Conservation (phyloP, 2,888 invertebrate genomes). For the Nipponacmea schrenckii region DNA sequence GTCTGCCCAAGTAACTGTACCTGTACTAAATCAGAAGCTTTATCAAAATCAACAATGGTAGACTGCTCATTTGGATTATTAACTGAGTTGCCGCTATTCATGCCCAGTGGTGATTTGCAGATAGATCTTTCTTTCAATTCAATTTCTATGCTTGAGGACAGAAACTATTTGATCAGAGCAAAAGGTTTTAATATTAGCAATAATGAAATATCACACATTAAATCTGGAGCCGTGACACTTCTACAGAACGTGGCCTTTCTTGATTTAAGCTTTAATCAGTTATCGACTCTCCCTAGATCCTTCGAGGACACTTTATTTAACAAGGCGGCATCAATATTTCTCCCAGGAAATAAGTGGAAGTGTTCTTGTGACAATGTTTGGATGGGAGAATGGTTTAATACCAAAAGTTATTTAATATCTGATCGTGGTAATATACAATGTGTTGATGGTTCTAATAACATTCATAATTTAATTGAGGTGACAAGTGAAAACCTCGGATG, state of each 20-base stretch:
- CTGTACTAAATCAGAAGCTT: background rate
- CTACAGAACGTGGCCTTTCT: background rate
- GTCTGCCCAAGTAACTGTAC: background rate
- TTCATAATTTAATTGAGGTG: background rate
- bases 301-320: slow-evolving; percentile 5
- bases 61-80: background rate
- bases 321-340: background rate
- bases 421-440: background rate
- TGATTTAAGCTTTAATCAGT: slow-evolving; percentile 1
- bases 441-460: background rate
- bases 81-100: background rate
- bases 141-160: background rate
- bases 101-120: background rate
- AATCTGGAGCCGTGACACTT: background rate
- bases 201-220: background rate
- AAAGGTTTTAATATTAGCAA: background rate
- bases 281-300: background rate
- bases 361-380: slow-evolving; percentile 3
- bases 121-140: background rate
- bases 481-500: background rate
- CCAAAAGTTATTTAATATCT: background rate
- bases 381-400: background rate
- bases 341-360: background rate
- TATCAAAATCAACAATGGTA: background rate
- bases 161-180: background rate